A percentile compares a stretch with the other conserved stretches of the same genome.
phyloP scores from a whole-genome alignment of 2,888 invertebrate species.

The Phortica magna region DNA sequence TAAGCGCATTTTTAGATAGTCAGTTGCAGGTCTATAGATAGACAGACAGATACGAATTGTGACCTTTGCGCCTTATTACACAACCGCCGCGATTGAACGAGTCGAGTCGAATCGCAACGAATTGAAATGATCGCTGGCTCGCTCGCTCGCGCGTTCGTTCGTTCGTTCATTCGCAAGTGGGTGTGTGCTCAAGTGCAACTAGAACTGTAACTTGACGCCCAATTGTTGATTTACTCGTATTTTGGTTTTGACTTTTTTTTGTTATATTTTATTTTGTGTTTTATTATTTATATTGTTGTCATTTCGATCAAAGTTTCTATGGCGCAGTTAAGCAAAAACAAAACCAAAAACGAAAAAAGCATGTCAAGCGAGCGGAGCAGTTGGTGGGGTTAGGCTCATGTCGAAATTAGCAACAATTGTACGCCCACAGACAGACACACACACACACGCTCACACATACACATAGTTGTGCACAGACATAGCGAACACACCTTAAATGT shows the following conservation, averaged over 20 bases:
- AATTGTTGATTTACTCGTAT: conserved; percentile 5
- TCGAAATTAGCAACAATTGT: conserved; percentile 2
- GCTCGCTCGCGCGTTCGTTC: no score
- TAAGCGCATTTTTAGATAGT: background rate
- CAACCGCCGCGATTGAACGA: background rate
- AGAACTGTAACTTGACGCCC: conserved; percentile 23
- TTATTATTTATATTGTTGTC: background rate
- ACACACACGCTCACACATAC: background rate
- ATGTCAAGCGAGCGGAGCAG: background rate
- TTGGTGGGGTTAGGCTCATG: background rate
- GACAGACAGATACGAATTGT: background rate
- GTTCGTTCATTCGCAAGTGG: background rate
- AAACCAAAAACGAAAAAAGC: background rate
- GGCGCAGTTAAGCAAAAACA: background rate
- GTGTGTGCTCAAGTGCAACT: conserved; percentile 4
- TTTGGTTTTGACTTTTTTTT: conserved; percentile 2
- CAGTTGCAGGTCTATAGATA: background rate
- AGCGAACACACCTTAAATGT: conserved; percentile 6
- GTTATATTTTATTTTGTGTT: background rate
- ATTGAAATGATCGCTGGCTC: no score
- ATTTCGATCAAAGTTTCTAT: conserved; percentile 1
- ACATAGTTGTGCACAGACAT: background rate
- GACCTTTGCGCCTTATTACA: conserved; percentile 18
- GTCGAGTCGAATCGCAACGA: background rate
- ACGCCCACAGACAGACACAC: background rate